Percentiles rank a stretch among this genome's conserved stretches.
Conservation (phyloP, 2,113 vertebrate species). For the Nanorana parkeri region DNA sequence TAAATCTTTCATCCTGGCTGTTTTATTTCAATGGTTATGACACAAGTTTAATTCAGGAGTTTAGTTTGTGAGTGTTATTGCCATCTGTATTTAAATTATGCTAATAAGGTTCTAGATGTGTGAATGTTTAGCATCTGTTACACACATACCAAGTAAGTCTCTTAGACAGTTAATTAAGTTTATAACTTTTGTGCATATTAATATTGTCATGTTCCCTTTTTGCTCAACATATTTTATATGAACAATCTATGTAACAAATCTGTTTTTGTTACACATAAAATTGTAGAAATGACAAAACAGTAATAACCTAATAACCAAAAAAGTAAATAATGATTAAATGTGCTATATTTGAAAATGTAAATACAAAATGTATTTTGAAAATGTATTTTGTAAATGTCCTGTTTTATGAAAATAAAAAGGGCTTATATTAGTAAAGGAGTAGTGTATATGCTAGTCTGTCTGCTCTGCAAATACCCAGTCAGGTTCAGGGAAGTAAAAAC, state of each 20-base stretch:
- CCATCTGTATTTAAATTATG: slow-evolving; percentile 35
- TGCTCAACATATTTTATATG: slow-evolving; percentile 35
- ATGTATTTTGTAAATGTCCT: no score
- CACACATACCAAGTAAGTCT: slow-evolving; percentile 29
- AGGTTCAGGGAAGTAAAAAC: no score
- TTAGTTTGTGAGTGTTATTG: slow-evolving; percentile 22
- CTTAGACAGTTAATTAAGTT: slow-evolving; percentile 36
- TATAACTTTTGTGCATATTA: slow-evolving; percentile 42
- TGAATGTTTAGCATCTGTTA: slow-evolving; percentile 39
- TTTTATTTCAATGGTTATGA: slow-evolving; percentile 22
- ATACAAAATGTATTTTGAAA: no score
- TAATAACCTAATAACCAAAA: background rate
- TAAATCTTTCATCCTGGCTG: slow-evolving; percentile 3
- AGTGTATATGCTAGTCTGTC: no score
- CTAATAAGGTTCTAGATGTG: slow-evolving; percentile 35
- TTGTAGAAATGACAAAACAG: slow-evolving; percentile 8
- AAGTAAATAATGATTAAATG: no score
- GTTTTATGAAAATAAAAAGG: no score
- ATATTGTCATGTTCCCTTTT: slow-evolving; percentile 29
- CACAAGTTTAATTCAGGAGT: slow-evolving; percentile 32
- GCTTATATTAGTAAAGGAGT: no score
- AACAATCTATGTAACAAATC: slow-evolving; percentile 29
- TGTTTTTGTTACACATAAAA: slow-evolving; percentile 22
- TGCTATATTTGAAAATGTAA: no score
- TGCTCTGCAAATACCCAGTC: no score